A percentile compares a stretch with the other conserved stretches of the same genome.
Evolutionary conservation across 2,888 invertebrate genomes (phyloP).

Genomic region (Rotaria macrura): DNA sequence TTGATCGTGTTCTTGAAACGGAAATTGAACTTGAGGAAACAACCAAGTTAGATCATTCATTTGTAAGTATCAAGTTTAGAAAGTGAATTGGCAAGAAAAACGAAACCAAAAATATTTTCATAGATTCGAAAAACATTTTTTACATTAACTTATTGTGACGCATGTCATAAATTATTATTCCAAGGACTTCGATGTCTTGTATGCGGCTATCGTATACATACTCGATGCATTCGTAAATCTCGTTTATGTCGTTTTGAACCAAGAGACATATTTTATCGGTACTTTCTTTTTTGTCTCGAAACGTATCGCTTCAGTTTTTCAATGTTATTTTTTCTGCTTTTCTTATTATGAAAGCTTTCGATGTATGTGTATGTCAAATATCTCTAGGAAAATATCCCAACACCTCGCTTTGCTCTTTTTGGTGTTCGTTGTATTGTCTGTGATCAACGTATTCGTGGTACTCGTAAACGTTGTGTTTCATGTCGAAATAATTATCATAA

Average conservation of each 20-base stretch:
- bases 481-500: background rate
- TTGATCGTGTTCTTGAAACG: background rate
- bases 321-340: background rate
- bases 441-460: background rate
- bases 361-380: background rate
- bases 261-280: background rate
- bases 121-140: slow-evolving; percentile 18
- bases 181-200: slow-evolving; percentile 17
- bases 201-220: slow-evolving; percentile 5
- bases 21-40: slow-evolving; percentile 2
- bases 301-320: background rate
- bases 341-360: background rate
- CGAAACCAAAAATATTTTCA: background rate
- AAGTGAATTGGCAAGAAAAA: background rate
- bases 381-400: background rate
- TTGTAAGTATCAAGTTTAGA: background rate
- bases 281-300: background rate
- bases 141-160: slow-evolving; percentile 17
- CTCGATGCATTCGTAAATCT: slow-evolving; percentile 16
- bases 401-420: background rate
- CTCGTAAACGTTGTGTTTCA: background rate
- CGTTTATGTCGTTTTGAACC: slow-evolving; percentile 1
- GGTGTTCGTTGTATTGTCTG: background rate
- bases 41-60: slow-evolving; percentile 2
- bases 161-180: slow-evolving; percentile 1